These are phyloP conservation scores for Heteronetta atricapilla DNA, from an alignment of 2,113 vertebrate species.

Conservation along the genomic window DNA sequence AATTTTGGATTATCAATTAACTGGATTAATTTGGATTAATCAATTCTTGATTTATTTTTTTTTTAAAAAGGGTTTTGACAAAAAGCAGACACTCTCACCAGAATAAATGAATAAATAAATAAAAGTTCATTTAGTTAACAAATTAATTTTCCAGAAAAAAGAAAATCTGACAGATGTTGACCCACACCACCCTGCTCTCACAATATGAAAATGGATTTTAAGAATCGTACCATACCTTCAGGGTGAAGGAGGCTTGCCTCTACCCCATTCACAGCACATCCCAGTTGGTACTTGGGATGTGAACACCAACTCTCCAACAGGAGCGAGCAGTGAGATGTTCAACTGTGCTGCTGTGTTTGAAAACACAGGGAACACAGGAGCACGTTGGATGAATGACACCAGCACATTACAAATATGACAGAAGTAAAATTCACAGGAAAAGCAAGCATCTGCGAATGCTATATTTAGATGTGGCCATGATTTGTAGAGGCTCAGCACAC, in stretches of 20 bases:
- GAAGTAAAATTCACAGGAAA: not conserved
- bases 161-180: not conserved
- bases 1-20: not conserved
- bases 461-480: not conserved
- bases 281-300: rapidly evolving
- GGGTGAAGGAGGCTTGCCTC: not conserved
- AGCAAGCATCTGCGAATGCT: not conserved
- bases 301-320: rapidly evolving
- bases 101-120: not conserved
- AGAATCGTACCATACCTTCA: not conserved
- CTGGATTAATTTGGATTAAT: too few relatives aligned
- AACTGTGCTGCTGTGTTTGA: not conserved
- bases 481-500: not conserved
- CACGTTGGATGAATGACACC: not conserved
- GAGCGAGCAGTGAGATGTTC: not conserved
- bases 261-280: not conserved
- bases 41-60: not conserved
- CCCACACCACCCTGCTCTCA: rapidly evolving
- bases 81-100: not conserved
- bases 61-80: not conserved
- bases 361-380: not conserved
- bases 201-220: not conserved
- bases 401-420: not conserved
- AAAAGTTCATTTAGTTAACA: not conserved
- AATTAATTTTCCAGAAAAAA: not conserved